phyloP scores from a whole-genome alignment of 1,140 invertebrate genomes.

The Listronotus oregonensis region DNA sequence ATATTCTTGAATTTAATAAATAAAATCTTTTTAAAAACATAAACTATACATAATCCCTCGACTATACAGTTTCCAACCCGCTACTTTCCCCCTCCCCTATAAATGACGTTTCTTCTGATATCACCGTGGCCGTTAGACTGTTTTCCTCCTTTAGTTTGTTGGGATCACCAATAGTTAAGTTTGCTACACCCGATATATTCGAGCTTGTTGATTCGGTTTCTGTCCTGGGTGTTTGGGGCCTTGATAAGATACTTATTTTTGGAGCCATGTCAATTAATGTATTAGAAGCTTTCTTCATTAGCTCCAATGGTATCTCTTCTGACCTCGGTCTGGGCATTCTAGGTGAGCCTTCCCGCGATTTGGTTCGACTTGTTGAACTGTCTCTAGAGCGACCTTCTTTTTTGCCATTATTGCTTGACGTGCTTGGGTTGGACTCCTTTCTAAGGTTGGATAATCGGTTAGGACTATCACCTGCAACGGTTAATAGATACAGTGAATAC shows the following conservation, averaged over 20 bases:
- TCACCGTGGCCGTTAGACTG: conserved; percentile 42
- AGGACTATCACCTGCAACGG: conserved; percentile 45
- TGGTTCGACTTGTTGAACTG: conserved; percentile 54
- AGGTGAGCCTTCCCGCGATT: conserved; percentile 73
- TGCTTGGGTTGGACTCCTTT: conserved; percentile 41
- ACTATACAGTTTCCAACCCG: conserved; percentile 71
- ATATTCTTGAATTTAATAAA: conserved; percentile 5
- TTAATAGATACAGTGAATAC: conserved; percentile 17
- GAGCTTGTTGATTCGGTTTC: conserved; percentile 37
- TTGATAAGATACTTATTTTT: conserved; percentile 52
- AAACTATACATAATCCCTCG: not conserved
- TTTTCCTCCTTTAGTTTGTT: conserved; percentile 10
- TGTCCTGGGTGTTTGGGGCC: conserved; percentile 49
- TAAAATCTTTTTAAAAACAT: conserved; percentile 6
- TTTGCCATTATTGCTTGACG: conserved; percentile 24
- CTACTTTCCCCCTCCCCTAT: conserved; percentile 59
- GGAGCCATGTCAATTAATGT: conserved; percentile 55
- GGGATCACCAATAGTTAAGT: conserved; percentile 4
- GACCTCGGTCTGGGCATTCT: conserved; percentile 73
- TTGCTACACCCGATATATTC: conserved; percentile 3
- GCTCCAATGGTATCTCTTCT: conserved; percentile 83
- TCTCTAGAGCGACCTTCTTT: conserved; percentile 49
- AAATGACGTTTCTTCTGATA: conserved; percentile 76
- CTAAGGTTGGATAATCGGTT: conserved; percentile 36
- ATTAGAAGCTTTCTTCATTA: conserved; percentile 57